Percentiles rank a stretch among this genome's conserved stretches.
These are phyloP conservation scores for Cacoxenus indagator DNA, from an alignment of 2,888 invertebrate genomes.

Conservation along the genomic window DNA sequence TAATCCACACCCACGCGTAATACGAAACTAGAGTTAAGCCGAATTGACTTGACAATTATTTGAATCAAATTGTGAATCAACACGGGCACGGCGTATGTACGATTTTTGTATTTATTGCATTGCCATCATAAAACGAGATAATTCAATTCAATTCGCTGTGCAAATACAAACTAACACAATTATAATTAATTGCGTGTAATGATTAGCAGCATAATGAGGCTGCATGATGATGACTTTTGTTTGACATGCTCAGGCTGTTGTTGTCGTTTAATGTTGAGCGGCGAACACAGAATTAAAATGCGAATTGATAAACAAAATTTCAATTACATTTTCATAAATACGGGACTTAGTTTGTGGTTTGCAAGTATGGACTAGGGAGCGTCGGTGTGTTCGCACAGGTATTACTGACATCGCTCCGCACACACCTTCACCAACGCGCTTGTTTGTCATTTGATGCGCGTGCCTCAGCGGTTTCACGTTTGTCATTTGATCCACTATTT, in stretches of 20 bases:
- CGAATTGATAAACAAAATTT: neutral
- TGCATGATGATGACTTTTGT: conserved; percentile 2
- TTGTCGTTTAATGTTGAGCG: neutral
- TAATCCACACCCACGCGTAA: too few relatives aligned
- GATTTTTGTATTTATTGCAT: too few relatives aligned
- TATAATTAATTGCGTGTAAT: neutral
- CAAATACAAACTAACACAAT: too few relatives aligned
- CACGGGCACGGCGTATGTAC: too few relatives aligned
- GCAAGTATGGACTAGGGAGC: too few relatives aligned
- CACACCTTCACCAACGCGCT: neutral
- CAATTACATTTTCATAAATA: conserved; percentile 5
- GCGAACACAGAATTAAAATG: conserved; percentile 1
- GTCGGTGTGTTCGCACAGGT: neutral
- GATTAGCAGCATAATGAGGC: neutral
- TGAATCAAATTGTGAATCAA: too few relatives aligned
- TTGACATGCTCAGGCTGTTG: neutral
- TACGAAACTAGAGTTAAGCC: too few relatives aligned
- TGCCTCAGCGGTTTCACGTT: neutral
- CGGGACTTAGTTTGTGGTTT: neutral
- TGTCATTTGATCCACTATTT: conserved; percentile 4
- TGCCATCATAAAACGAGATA: too few relatives aligned
- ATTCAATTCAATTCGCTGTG: too few relatives aligned
- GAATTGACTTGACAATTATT: too few relatives aligned
- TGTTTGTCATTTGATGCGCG: neutral
- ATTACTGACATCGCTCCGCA: neutral